These are phyloP conservation scores for Leptinotarsa undecemlineata DNA, from an alignment of 1,140 invertebrate species.

Conservation along the genomic window DNA sequence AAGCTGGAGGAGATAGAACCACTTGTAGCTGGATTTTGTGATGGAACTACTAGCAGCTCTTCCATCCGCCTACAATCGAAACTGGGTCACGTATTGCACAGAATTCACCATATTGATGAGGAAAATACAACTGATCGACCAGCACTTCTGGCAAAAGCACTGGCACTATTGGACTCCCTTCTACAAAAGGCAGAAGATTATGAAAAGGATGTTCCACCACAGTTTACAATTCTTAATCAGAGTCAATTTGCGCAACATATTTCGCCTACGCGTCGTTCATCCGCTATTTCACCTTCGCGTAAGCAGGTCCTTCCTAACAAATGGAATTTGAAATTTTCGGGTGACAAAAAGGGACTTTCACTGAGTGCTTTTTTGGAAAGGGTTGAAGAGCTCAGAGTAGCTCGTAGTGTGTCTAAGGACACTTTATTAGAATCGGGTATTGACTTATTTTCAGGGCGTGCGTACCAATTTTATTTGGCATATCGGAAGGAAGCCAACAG, in stretches of 20 bases:
- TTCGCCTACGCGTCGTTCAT: background rate
- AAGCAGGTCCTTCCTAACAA: background rate
- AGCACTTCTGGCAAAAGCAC: background rate
- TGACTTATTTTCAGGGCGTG: slow-evolving; percentile 46
- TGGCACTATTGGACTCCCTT: background rate
- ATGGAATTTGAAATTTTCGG: slow-evolving; percentile 9
- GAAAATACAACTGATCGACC: background rate
- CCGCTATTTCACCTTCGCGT: background rate
- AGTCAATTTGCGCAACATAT: background rate
- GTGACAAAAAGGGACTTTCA: slow-evolving; percentile 14
- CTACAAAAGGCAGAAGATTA: background rate
- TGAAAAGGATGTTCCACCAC: background rate
- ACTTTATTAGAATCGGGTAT: slow-evolving; percentile 38
- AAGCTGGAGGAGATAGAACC: slow-evolving; percentile 11
- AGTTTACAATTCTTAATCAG: background rate
- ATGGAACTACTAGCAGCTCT: background rate
- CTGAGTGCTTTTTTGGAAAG: slow-evolving; percentile 43
- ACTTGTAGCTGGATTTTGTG: background rate
- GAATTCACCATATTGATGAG: background rate
- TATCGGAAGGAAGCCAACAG: slow-evolving; percentile 28
- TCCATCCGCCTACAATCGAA: background rate
- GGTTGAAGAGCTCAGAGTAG: slow-evolving; percentile 40
- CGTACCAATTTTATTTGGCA: slow-evolving; percentile 45
- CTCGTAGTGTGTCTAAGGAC: slow-evolving; percentile 32
- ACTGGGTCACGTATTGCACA: background rate